A percentile compares a stretch with the other conserved stretches of the same genome.
phyloP scores from a whole-genome alignment of 2,113 vertebrate species.

The Fukomys damarensis region DNA sequence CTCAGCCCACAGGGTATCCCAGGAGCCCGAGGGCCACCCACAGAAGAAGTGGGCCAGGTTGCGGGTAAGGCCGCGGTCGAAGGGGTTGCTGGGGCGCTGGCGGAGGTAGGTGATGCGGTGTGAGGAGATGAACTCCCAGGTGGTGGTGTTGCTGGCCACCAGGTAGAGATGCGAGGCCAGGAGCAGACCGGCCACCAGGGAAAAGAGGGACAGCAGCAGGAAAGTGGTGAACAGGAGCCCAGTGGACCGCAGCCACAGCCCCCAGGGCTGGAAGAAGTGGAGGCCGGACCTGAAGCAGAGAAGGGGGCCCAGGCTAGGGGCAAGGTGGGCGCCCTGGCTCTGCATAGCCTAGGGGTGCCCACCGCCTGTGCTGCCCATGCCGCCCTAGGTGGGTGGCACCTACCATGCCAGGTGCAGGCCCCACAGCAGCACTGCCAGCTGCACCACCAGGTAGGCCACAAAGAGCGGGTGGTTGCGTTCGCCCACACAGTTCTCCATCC shows the following conservation, averaged over 20 bases:
- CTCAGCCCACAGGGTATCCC: slow-evolving; percentile 94
- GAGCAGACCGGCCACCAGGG: slow-evolving; percentile 89
- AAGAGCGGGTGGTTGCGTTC: slow-evolving; percentile 96
- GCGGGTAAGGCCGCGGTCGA: slow-evolving; percentile 91
- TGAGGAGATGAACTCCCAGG: slow-evolving; percentile 98
- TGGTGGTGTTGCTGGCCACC: slow-evolving; percentile 94
- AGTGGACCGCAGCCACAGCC: slow-evolving; percentile 90
- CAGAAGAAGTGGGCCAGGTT: slow-evolving; percentile 98
- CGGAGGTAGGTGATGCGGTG: slow-evolving; percentile 96
- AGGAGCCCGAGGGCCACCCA: slow-evolving; percentile 88
- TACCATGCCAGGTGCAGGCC: slow-evolving; percentile 92
- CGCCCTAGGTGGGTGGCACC: slow-evolving; percentile 61
- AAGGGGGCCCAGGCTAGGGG: neutral
- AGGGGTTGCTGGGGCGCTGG: slow-evolving; percentile 92
- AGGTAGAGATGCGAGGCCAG: slow-evolving; percentile 95
- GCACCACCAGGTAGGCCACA: slow-evolving; percentile 90
- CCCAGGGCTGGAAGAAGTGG: slow-evolving; percentile 85
- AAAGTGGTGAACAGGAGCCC: slow-evolving; percentile 89
- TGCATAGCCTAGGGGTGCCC: fast-evolving
- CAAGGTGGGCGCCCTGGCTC: neutral
- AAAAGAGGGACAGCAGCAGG: slow-evolving; percentile 86
- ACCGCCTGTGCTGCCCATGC: neutral
- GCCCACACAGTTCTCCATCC: slow-evolving; percentile 97
- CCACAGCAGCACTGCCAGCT: slow-evolving; percentile 94
- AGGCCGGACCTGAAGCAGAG: slow-evolving; percentile 91